A percentile compares a stretch with the other conserved stretches of the same genome.
Evolutionary conservation across 2,113 vertebrate genomes (phyloP).

Genomic region (Carassius carassius): DNA sequence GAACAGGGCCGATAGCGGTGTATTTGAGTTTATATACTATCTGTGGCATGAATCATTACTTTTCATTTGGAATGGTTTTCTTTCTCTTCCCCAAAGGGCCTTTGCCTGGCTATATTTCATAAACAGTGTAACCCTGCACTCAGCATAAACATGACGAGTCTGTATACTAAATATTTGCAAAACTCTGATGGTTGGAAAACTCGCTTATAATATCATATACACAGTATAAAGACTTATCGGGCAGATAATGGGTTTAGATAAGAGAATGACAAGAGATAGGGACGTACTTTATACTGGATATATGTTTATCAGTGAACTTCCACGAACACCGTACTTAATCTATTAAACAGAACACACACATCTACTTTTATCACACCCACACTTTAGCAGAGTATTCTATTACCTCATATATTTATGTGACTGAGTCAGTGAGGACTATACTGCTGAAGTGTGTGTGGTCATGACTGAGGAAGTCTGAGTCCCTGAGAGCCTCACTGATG

Average conservation of each 20-base stretch:
- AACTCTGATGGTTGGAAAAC: constrained; percentile 74
- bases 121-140: constrained; percentile 80
- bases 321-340: constrained; percentile 11
- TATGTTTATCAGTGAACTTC: constrained; percentile 21
- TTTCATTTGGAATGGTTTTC: constrained; percentile 75
- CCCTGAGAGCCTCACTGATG: constrained; percentile 61
- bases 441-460: constrained; percentile 58
- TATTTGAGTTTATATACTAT: constrained; percentile 76
- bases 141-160: constrained; percentile 77
- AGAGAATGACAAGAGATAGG: constrained; percentile 46
- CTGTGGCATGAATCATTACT: constrained; percentile 76
- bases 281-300: constrained; percentile 21
- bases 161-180: constrained; percentile 81
- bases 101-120: constrained; percentile 76
- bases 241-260: constrained; percentile 67
- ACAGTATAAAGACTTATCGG: constrained; percentile 63
- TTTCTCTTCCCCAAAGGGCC: constrained; percentile 70
- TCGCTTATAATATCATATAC: constrained; percentile 73
- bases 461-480: constrained; percentile 64
- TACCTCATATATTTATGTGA: constrained; percentile 72
- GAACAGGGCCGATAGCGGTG: constrained; percentile 67
- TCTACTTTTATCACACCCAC: constrained; percentile 65
- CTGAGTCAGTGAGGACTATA: constrained; percentile 62
- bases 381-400: constrained; percentile 64
- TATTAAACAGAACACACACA: constrained; percentile 22